These are phyloP conservation scores for Acronicta psi DNA, from an alignment of 2,888 invertebrate species.

Conservation along the genomic window DNA sequence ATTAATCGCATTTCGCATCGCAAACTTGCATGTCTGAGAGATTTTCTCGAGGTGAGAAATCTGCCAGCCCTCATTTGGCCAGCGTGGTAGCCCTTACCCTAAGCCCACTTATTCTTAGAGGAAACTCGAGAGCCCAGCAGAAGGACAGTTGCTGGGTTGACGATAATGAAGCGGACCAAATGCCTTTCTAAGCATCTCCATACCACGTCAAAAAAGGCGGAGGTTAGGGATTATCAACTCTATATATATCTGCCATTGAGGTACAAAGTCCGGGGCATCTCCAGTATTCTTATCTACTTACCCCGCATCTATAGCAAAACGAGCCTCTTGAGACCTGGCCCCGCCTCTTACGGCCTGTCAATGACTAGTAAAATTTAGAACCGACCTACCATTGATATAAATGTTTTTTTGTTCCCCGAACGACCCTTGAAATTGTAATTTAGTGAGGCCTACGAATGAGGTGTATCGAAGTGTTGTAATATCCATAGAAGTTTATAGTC, in stretches of 20 bases:
- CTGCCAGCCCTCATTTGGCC: no score
- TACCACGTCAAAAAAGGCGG: no score
- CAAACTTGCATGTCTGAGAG: no score
- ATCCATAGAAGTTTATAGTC: constrained; percentile 41
- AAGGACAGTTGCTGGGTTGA: no score
- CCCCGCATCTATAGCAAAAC: constrained; percentile 75
- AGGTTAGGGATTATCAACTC: constrained; percentile 58
- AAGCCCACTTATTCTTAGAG: no score
- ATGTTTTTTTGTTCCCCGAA: constrained; percentile 89
- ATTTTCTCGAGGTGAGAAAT: no score
- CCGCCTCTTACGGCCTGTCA: constrained; percentile 87
- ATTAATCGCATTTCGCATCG: no score
- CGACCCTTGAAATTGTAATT: constrained; percentile 87
- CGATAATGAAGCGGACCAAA: no score
- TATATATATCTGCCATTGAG: constrained; percentile 46
- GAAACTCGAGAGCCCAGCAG: no score
- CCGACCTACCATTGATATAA: constrained; percentile 87
- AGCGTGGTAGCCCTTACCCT: no score
- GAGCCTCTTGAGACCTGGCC: constrained; percentile 77
- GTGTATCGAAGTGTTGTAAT: constrained; percentile 63
- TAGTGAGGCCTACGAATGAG: constrained; percentile 75
- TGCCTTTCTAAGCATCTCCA: no score
- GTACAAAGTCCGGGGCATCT: constrained; percentile 68
- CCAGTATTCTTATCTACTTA: constrained; percentile 86
- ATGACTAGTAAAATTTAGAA: constrained; percentile 88